Conservation (phyloP, 2,888 invertebrate genomes). For the Catocala sponsa region DNA sequence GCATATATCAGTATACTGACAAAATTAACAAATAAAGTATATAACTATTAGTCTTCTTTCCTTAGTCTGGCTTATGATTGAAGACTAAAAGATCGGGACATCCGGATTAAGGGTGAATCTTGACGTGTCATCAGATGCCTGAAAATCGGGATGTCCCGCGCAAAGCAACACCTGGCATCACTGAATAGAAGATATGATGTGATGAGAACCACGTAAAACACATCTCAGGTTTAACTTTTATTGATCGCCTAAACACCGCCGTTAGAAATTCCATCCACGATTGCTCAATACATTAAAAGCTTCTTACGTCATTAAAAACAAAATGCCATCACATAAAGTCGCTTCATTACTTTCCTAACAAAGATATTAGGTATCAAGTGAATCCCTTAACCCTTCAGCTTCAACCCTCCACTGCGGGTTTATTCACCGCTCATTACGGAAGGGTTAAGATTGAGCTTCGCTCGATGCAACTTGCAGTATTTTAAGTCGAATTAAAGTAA, state of each 20-base stretch:
- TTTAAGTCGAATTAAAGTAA: slow-evolving; percentile 71
- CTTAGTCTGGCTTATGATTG: no score
- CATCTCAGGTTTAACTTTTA: slow-evolving; percentile 2
- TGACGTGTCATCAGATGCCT: no score
- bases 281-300: slow-evolving; percentile 5
- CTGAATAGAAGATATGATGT: no score
- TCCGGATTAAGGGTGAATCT: no score
- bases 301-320: slow-evolving; percentile 37
- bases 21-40: no score
- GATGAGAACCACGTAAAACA: neutral
- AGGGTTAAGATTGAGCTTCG: slow-evolving; percentile 71
- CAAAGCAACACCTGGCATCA: no score
- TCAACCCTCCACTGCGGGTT: slow-evolving; percentile 54
- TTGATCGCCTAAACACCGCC: neutral
- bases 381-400: slow-evolving; percentile 54
- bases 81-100: no score
- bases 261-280: neutral
- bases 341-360: slow-evolving; percentile 58
- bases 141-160: no score
- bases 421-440: slow-evolving; percentile 68
- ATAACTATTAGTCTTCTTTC: no score
- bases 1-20: no score
- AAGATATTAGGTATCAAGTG: slow-evolving; percentile 56
- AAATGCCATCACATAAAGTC: slow-evolving; percentile 38
- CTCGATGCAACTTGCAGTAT: slow-evolving; percentile 63